Base-by-base conservation (phyloP, 2,888 invertebrate species). In the Phaedon cochleariae region DNA sequence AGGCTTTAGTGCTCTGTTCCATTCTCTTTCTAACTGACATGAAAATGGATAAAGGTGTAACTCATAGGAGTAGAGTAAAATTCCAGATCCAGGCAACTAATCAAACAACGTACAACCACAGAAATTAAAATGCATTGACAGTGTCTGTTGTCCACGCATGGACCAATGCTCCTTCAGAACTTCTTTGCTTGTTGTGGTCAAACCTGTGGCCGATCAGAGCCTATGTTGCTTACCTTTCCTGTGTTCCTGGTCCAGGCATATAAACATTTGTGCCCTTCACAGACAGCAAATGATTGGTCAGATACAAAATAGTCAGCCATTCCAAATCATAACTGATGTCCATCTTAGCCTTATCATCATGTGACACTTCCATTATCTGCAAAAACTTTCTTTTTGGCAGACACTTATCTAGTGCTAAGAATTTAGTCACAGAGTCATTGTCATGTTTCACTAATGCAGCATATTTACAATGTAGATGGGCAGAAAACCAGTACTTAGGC, bases 391-490 rank as follows among this genome's bases (percentile, higher is more conserved):
- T 86, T 75, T 89, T 89, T 0, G 97, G 97, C 57, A 98, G 85
- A 83, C 98, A 98, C 85, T 99, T 99, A 81, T 98, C 98, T n/a
- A 98, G 84, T 0, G 97, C 95, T 71, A 98, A 84, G 83, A 98
- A 98, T 80, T 92, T 95, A 0, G 97, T 95, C 0, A 79, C 70
- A 20, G 82, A 81, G 83, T 78, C 85, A 15, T 84, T 84, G 22
- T 87, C 84, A 82, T 97, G 96, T 34, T 89, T 87, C 4, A 98
- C 90, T 1, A 95, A 74, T 0, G 98, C 98, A 10, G 94, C 90
- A 85, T 97, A 99, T 84, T 96, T 95, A 75, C 95, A 95, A 84
- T 99, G 99, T 71, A 99, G 86, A 87, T 99, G 99, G 29, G 97
- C 99, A 7, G 97, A 87, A 85, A 99, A 99, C 98, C 98, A 99